Evolutionary conservation across 2,888 invertebrate genomes (phyloP), one percentile per base, ranked within the genome.

Genomic region (Thyatira batis): DNA sequence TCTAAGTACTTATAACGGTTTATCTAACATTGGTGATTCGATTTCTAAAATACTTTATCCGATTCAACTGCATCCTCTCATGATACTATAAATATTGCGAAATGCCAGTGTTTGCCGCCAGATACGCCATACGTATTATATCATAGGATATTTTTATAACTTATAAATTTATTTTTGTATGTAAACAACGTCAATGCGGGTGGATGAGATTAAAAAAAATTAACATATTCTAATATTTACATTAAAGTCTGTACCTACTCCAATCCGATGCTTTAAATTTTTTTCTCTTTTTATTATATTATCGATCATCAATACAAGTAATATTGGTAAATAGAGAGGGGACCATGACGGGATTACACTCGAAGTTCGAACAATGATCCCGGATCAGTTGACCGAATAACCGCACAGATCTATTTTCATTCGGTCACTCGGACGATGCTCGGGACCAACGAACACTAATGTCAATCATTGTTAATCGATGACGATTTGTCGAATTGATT

Each of bases 291-390:
- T 3, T 3, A 30, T 11, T 11, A 11, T 2, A 77, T 80, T 80
- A 71, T 71, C 63, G 72, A 69, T 58, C 67, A 73, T 73, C 74
- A 68, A 76, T 80, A 23, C 78, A 74, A 65, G 73, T 61, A 60
- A 49, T 61, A 55, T 68, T 76, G 78, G 72, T 74, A 70, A 82
- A 67, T 54, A 61, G 61, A 61, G 53, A 61, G 65, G 56, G 54
- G 78, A 71, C 65, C 39, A 39, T 39, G 39, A 13, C n/a, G n/a
- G n/a, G n/a, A n/a, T n/a, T n/a, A n/a, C n/a, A n/a, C n/a, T n/a
- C n/a, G n/a, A n/a, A n/a, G n/a, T n/a, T n/a, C n/a, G 39, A 39
- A 39, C 82, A 76, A 80, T 83, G 85, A 78, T 80, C 84, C 72
- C 77, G 61, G 63, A 64, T 70, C 59, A 52, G 56, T 63, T 71